Evolutionary conservation across 2,113 vertebrate genomes (phyloP), one percentile per base, ranked within the genome.

Genomic region (Genyomyrus donnyi): DNA sequence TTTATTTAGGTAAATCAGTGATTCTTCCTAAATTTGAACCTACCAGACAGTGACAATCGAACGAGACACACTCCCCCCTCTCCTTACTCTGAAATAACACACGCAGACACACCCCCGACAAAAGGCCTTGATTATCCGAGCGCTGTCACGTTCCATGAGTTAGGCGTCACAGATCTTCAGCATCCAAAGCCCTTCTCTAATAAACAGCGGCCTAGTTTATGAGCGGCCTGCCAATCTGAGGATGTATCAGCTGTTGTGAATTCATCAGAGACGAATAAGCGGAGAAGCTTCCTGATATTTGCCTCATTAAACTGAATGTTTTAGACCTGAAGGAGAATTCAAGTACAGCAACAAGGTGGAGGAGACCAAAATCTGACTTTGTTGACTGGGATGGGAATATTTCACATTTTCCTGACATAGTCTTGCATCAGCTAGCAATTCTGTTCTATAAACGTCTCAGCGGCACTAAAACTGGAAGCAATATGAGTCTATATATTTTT

Each of bases 401-500:
- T 24, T 77, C 58, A 88, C 45, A 70, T 66, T 85, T 83, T 39
- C 66, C 88, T 52, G 45, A 89, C 66, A 83, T 49, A 70, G 11
- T 46, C 17, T 49, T 86, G 89, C 84, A 39, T 88, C 85, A 90
- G 58, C 11, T 56, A 87, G n/a, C 50, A 89, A 42, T 39, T 86
- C 56, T 7, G 9, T 70, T 88, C 62, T 88, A 66, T 80, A 46
- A 86, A 77, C 80, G 48, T 89, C 70, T 89, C 27, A 53, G 35
- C 17, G 56, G 35, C 17, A 88, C 31, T 53, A 89, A 49, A 84
- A 35, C 49, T 83, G 50, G 66, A 80, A 35, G 49, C 49, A 83
- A 35, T 24, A 89, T 53, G 74, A 83, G 89, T 90, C 85, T 35
- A 85, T 56, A 53, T 89, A 87, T 87, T 87, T 87, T 53, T 87